Evolutionary conservation across 2,113 vertebrate species (phyloP), one percentile per base, ranked within the genome.

Genomic region (Taxidea taxus): DNA sequence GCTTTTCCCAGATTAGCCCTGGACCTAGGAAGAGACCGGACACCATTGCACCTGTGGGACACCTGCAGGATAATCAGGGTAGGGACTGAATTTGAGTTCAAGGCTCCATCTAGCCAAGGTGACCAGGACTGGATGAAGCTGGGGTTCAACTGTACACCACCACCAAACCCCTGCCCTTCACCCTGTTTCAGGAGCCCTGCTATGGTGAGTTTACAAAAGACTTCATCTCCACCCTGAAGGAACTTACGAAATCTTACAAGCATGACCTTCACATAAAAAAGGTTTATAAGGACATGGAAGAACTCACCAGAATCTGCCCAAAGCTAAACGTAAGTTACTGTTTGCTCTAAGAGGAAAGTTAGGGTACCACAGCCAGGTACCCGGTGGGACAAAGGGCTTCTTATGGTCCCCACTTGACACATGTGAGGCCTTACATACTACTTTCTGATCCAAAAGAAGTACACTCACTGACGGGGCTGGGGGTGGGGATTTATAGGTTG

Each of bases 171-270:
- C 58, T 7, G n/a, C 6, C 16, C 39, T 64, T 27, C 66, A 56
- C n/a, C 29, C 31, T 89, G 42, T 96, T 97, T 75, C 74, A 96
- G 96, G 86, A 97, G 56, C 75, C 87, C 83, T 97, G 96, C 86
- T 97, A 96, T 49, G 88, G 92, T 18, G 25, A 94, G 34, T 97
- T 97, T 88, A 96, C 75, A 7, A 90, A 94, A 44, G 34, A 88
- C 25, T 97, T 97, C 84, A 93, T 93, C 89, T 96, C 42, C 2
- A 84, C 87, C 44, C 74, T 97, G 70, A 89, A 96, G 39, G 13
- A 81, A 16, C 74, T 56, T 64, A 74, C 3, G 3, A 66, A 86
- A 25, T 21, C 34, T 7, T 15, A 96, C 6, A 20, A 58, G 13
- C 9, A 44, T 7, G 87, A 95, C 39, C 6, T 16, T 31, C 87